A percentile compares a stretch with the other conserved stretches of the same genome.
Evolutionary conservation across 2,797 vertebrate species (phyloP).

Genomic region (Gymnoscopelus microlampas): DNA sequence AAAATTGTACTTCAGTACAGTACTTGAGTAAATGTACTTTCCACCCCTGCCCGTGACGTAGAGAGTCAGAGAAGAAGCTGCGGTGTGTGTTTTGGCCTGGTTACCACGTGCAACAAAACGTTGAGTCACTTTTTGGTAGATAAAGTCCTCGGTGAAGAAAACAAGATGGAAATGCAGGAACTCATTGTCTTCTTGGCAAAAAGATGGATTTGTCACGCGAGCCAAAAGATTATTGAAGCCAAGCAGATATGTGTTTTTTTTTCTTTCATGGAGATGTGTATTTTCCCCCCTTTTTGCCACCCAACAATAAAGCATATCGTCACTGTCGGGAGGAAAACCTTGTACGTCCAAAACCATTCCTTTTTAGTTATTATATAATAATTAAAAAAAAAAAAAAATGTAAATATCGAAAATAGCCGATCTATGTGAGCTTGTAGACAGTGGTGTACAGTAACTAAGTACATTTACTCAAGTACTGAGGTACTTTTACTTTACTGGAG

Average conservation of each 20-base stretch:
- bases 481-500: too few species aligned
- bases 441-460: too few species aligned
- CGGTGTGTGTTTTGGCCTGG: slow-evolving; percentile 10
- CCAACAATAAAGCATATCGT: slow-evolving; percentile 48
- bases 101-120: slow-evolving; percentile 55
- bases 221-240: slow-evolving; percentile 50
- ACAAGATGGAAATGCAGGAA: slow-evolving; percentile 38
- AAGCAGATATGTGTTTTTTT: slow-evolving; percentile 37
- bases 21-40: too few species aligned
- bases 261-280: slow-evolving; percentile 54
- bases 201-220: slow-evolving; percentile 27
- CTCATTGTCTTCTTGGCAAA: slow-evolving; percentile 53
- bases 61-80: not conserved
- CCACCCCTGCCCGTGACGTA: too few species aligned
- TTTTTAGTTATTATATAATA: too few species aligned
- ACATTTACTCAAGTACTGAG: too few species aligned
- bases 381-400: too few species aligned
- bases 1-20: too few species aligned
- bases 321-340: too few species aligned
- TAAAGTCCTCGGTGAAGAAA: slow-evolving; percentile 45
- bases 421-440: too few species aligned
- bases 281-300: slow-evolving; percentile 47
- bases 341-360: too few species aligned
- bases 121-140: slow-evolving; percentile 48
- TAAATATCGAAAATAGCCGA: too few species aligned